These are phyloP conservation scores for Prorops nasuta DNA, from an alignment of 1,140 invertebrate genomes.

Conservation along the genomic window DNA sequence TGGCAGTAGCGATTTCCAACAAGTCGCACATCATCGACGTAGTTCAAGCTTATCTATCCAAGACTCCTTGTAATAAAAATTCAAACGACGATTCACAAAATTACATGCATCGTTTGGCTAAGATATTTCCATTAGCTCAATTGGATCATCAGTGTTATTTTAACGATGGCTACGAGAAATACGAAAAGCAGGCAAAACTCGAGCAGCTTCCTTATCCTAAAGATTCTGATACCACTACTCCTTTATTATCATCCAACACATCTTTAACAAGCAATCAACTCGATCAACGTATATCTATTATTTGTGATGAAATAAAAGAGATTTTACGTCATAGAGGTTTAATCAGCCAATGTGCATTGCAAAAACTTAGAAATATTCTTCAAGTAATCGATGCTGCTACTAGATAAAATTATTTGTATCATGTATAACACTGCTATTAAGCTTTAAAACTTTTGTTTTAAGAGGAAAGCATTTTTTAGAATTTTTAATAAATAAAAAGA, in stretches of 20 bases:
- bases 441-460: too few relatives aligned
- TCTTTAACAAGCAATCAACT: too few relatives aligned
- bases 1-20: conserved; percentile 25
- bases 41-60: conserved; percentile 34
- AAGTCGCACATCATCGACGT: conserved; percentile 22
- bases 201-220: too few relatives aligned
- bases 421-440: too few relatives aligned
- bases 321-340: conserved; percentile 5
- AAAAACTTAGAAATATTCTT: too few relatives aligned
- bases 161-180: conserved; percentile 19
- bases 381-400: too few relatives aligned
- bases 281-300: conserved; percentile 9
- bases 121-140: not conserved
- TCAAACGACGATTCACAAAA: not conserved
- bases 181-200: conserved; percentile 34
- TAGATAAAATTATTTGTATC: too few relatives aligned
- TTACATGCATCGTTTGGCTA: not conserved
- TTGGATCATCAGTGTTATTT: not conserved
- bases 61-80: conserved; percentile 4
- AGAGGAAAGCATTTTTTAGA: too few relatives aligned
- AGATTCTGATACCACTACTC: too few relatives aligned
- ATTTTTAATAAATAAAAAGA: too few relatives aligned
- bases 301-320: conserved; percentile 21
- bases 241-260: too few relatives aligned
- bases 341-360: not conserved